Conservation (phyloP, 1,140 invertebrate genomes). For the Tetragonula clypearis region DNA sequence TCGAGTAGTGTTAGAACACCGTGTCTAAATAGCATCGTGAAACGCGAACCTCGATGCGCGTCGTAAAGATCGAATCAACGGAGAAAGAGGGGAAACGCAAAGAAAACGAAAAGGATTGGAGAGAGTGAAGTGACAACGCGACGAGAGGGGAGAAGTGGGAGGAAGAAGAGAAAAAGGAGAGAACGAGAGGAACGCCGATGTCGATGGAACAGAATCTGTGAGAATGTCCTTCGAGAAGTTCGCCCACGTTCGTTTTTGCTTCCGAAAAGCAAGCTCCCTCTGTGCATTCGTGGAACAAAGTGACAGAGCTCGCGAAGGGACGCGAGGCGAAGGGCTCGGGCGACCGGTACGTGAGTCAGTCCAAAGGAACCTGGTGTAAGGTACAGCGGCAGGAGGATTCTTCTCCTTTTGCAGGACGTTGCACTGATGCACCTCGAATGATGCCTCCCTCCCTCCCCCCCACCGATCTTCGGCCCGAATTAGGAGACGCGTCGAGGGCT, state of each 20-base stretch:
- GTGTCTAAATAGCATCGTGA: conserved; percentile 19
- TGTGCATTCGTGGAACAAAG: conserved; percentile 56
- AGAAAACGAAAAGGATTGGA: neutral
- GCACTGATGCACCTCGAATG: conserved; percentile 54
- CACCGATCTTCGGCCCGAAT: conserved; percentile 56
- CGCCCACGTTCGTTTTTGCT: conserved; percentile 61
- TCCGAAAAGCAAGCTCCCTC: conserved; percentile 59
- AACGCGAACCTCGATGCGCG: neutral
- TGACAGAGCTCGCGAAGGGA: conserved; percentile 40
- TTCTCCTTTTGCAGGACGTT: conserved; percentile 66
- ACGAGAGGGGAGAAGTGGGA: too few species aligned
- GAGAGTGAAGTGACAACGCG: neutral
- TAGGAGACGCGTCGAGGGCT: conserved; percentile 41
- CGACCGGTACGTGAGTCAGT: conserved; percentile 74
- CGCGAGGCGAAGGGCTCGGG: conserved; percentile 37
- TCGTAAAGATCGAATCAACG: conserved; percentile 5
- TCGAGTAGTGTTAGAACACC: conserved; percentile 1
- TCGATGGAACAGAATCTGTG: conserved; percentile 36
- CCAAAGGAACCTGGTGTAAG: conserved; percentile 65
- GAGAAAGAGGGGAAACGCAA: neutral
- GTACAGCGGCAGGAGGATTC: conserved; percentile 57
- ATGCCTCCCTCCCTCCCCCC: conserved; percentile 17
- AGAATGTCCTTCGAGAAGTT: conserved; percentile 51
- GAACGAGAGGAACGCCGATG: neutral
- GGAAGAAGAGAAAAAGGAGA: neutral